Evolutionary conservation across 2,888 invertebrate genomes (phyloP).

Genomic region (Papilio gigon): DNA sequence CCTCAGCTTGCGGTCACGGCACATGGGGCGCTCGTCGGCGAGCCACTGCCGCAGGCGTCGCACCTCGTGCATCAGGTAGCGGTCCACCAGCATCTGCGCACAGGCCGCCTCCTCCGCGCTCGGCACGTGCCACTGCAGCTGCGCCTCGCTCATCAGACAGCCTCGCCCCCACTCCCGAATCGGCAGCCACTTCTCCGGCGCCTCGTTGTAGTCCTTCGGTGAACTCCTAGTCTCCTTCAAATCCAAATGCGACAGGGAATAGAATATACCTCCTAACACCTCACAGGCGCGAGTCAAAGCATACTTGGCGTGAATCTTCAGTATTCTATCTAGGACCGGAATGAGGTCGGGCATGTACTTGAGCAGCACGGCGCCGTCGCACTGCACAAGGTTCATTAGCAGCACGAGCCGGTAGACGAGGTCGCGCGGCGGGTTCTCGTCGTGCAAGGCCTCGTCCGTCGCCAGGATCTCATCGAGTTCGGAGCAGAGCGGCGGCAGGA

Average conservation of each 20-base stretch:
- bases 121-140: constrained; percentile 91
- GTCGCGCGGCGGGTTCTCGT: constrained; percentile 90
- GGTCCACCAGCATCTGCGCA: constrained; percentile 84
- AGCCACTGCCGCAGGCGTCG: constrained; percentile 82
- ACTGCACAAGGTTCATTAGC: constrained; percentile 87
- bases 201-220: constrained; percentile 82
- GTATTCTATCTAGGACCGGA: constrained; percentile 86
- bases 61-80: constrained; percentile 86
- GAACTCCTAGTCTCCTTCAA: constrained; percentile 85
- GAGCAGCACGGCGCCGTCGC: constrained; percentile 84
- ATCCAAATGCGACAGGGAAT: constrained; percentile 83
- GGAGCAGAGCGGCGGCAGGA: constrained; percentile 88
- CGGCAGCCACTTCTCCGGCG: constrained; percentile 86
- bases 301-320: constrained; percentile 86
- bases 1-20: constrained; percentile 86
- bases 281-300: constrained; percentile 85
- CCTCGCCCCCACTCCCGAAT: constrained; percentile 92
- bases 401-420: constrained; percentile 89
- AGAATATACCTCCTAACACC: constrained; percentile 83
- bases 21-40: constrained; percentile 75
- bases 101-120: constrained; percentile 85
- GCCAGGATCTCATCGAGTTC: constrained; percentile 83
- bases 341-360: constrained; percentile 85
- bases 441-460: constrained; percentile 86
- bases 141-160: constrained; percentile 84